Evolutionary conservation across 1,140 invertebrate genomes (phyloP).

Genomic region (Drosophila sucinea): DNA sequence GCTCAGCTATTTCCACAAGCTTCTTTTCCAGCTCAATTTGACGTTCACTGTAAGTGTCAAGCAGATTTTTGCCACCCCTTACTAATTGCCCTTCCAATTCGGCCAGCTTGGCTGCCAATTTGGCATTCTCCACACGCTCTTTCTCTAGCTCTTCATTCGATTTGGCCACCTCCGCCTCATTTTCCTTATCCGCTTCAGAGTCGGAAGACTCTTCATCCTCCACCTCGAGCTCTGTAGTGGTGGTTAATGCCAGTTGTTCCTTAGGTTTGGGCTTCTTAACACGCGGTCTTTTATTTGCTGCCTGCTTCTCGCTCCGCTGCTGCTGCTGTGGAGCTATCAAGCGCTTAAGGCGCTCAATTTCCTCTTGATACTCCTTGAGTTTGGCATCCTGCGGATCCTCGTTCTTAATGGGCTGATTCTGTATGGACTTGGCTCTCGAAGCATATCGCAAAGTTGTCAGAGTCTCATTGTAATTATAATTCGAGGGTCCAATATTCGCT

Average conservation of each 20-base stretch:
- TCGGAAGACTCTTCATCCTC: slow-evolving; percentile 87
- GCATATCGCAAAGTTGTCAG: slow-evolving; percentile 96
- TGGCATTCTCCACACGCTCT: slow-evolving; percentile 84
- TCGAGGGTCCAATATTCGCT: slow-evolving; percentile 97
- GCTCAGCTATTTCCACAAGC: slow-evolving; percentile 91
- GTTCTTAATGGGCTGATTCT: slow-evolving; percentile 97
- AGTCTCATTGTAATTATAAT: slow-evolving; percentile 98
- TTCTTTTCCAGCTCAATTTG: slow-evolving; percentile 92
- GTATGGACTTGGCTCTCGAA: slow-evolving; percentile 96
- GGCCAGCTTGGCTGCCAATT: slow-evolving; percentile 84
- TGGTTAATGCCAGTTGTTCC: slow-evolving; percentile 34
- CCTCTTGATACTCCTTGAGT: slow-evolving; percentile 93
- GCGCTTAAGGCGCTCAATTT: slow-evolving; percentile 88
- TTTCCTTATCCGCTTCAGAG: slow-evolving; percentile 84
- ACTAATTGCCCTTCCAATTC: slow-evolving; percentile 95
- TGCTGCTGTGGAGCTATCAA: slow-evolving; percentile 84
- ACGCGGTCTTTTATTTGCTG: slow-evolving; percentile 56
- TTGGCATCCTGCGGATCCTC: slow-evolving; percentile 97
- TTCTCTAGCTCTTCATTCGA: slow-evolving; percentile 82
- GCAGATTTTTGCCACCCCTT: slow-evolving; percentile 92
- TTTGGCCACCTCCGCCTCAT: slow-evolving; percentile 83
- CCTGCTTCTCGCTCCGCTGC: slow-evolving; percentile 68
- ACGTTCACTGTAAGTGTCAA: slow-evolving; percentile 95
- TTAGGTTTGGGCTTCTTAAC: slow-evolving; percentile 61
- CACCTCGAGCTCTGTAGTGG: slow-evolving; percentile 39